Evolutionary conservation across 2,888 invertebrate species (phyloP), one percentile per base, ranked within the genome.

Genomic region (Folsomia manolachei): DNA sequence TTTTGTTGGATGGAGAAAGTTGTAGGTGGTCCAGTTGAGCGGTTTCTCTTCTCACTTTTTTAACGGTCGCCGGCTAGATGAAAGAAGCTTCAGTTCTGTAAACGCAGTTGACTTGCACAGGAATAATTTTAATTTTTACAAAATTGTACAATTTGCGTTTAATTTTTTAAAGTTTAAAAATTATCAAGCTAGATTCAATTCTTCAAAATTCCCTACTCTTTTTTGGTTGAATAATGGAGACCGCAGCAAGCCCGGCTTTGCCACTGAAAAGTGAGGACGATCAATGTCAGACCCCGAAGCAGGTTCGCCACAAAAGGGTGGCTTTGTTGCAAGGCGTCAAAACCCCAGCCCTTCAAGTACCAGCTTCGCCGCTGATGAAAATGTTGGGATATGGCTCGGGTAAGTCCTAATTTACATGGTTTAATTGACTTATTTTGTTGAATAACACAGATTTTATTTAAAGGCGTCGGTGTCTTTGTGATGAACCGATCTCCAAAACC

Each of bases 381-480:
- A 39, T 71, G 24, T 63, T 78, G 11, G 78, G 78, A 1, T 78
- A 75, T 71, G 78, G 78, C 26, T 76, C 78, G 66, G 78, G 75
- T 73, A 65, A 26, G 7, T 69, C 4, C 23, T n/a, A n/a, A 11
- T 27, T n/a, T 63, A 23, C 26, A 25, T 63, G 9, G 4, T 11
- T 63, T 63, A 11, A 1, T 11, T 26, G 60, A 61, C 9, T 21
- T 9, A 14, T 21, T 39, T 26, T 63, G 26, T 69, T n/a, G 27
- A 63, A 21, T 27, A 25, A 9, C 25, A 14, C 25, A 51, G 24
- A 25, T 14, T 74, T 67, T 79, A 67, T 62, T 81, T 83, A 21
- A 73, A 91, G 91, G 93, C 70, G 90, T 93, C 11, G 88, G 88
- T 78, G 93, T 94, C 0, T 92, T 90, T 84, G 89, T 90, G 78